These are phyloP conservation scores for Oriolus oriolus DNA, from an alignment of 2,113 vertebrate species.

Conservation along the genomic window DNA sequence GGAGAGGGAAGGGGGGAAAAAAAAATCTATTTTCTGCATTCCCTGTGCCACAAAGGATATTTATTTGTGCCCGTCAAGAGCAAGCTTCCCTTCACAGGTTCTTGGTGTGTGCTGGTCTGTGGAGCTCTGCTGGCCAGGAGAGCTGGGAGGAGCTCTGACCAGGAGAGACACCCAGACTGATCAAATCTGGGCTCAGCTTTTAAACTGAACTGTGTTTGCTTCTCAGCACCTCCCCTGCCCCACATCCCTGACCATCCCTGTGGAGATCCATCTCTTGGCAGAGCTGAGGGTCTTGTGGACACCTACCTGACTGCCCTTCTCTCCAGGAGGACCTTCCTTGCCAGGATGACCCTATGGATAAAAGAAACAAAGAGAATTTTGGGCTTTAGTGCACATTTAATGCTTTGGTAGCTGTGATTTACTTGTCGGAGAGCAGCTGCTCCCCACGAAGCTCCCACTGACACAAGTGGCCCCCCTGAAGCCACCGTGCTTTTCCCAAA, in stretches of 20 bases:
- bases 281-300: not conserved
- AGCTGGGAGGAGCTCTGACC: not conserved
- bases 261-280: not conserved
- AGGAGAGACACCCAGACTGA: not conserved
- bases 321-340: slow-evolving; percentile 92
- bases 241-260: not conserved
- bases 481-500: not conserved
- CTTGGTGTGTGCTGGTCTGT: fast-evolving
- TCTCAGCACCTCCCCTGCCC: not conserved
- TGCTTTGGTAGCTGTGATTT: not conserved
- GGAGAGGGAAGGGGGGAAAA: not conserved
- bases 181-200: not conserved
- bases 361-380: not conserved
- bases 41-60: not conserved
- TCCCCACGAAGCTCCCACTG: not conserved
- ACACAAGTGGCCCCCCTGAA: not conserved
- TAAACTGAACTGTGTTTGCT: not conserved
- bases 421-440: not conserved
- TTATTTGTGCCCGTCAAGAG: not conserved
- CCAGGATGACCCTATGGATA: slow-evolving; percentile 89
- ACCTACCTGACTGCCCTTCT: slow-evolving; percentile 89
- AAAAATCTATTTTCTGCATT: not conserved
- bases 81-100: not conserved
- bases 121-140: not conserved
- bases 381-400: not conserved